Percentiles rank a stretch among this genome's conserved stretches.
Conservation (phyloP, 2,888 invertebrate species). For the Tetragonula carbonaria region DNA sequence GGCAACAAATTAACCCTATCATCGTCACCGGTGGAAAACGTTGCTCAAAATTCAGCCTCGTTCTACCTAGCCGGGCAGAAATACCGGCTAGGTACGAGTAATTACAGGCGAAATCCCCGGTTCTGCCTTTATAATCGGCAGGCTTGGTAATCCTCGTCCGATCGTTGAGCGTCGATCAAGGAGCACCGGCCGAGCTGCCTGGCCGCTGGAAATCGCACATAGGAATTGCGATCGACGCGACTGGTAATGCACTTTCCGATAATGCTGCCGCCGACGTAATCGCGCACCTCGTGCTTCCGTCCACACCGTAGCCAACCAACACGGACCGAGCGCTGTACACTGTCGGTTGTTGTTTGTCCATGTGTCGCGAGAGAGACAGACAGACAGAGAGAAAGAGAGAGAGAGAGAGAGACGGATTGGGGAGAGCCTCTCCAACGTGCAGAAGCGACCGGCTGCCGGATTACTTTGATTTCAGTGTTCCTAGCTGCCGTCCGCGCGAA, state of each 20-base stretch:
- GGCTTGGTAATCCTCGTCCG: slow-evolving; percentile 58
- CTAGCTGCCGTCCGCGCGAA: slow-evolving; percentile 51
- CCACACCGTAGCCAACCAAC: slow-evolving; percentile 26
- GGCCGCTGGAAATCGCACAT: slow-evolving; percentile 58
- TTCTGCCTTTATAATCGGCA: slow-evolving; percentile 52
- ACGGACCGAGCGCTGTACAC: background rate
- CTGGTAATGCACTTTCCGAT: slow-evolving; percentile 79
- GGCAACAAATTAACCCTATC: background rate
- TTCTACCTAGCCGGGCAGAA: background rate
- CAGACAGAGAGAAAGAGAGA: background rate
- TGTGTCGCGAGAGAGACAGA: background rate
- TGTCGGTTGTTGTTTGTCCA: background rate
- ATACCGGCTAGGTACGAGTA: slow-evolving; percentile 11
- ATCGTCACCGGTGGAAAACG: background rate
- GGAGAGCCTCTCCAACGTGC: slow-evolving; percentile 39
- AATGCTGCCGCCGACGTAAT: slow-evolving; percentile 74
- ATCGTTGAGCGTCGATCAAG: slow-evolving; percentile 61
- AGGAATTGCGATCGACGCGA: slow-evolving; percentile 67
- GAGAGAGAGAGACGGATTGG: background rate
- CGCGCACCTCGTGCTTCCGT: slow-evolving; percentile 55
- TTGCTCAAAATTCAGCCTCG: slow-evolving; percentile 6
- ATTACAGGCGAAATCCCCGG: slow-evolving; percentile 45
- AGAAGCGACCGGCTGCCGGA: slow-evolving; percentile 49
- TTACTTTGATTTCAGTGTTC: slow-evolving; percentile 69
- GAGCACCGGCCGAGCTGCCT: slow-evolving; percentile 43